Conservation (phyloP, 2,113 vertebrate genomes). For the Nyctibius bracteatus region DNA sequence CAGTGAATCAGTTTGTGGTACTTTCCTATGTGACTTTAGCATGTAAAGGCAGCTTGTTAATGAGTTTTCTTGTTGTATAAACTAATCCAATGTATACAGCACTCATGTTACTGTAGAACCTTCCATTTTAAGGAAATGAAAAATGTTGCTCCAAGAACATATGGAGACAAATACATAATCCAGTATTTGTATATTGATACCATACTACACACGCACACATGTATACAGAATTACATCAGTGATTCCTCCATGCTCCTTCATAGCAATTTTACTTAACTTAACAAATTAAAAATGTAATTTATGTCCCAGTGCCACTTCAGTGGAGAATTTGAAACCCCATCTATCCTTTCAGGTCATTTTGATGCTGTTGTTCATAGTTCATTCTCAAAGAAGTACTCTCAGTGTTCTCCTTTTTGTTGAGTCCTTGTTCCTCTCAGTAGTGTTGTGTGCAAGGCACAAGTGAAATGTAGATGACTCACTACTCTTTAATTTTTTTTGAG, state of each 20-base stretch:
- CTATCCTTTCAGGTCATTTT: neutral
- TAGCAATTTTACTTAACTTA: neutral
- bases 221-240: neutral
- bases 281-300: neutral
- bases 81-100: neutral
- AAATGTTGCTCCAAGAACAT: neutral
- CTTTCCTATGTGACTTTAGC: neutral
- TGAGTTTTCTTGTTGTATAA: neutral
- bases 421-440: neutral
- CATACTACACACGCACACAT: neutral
- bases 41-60: neutral
- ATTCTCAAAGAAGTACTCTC: neutral
- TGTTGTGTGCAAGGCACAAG: neutral
- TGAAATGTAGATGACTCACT: neutral
- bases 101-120: neutral
- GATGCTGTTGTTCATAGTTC: neutral
- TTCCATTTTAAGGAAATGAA: neutral
- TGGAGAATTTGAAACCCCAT: neutral
- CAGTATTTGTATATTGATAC: neutral
- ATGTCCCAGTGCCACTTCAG: neutral
- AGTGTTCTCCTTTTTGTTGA: neutral
- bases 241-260: neutral
- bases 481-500: neutral
- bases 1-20: neutral
- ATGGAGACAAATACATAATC: neutral